phyloP scores from a whole-genome alignment of 92 coral and sea anemone species.

The Paragorgia papillata region DNA sequence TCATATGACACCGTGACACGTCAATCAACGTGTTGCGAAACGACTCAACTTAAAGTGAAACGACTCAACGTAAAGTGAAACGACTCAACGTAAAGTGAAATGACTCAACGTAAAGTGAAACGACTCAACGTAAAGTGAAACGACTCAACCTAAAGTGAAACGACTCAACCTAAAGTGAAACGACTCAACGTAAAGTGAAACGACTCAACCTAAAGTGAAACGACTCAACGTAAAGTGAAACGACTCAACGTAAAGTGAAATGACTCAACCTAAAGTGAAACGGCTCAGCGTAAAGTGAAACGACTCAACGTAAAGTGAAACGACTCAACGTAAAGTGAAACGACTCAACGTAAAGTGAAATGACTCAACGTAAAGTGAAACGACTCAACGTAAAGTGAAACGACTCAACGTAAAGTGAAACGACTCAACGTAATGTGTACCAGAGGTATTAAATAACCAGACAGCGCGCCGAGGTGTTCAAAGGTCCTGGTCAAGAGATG shows the following conservation, averaged over 20 bases:
- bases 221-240: conserved; percentile 4
- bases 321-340: neutral
- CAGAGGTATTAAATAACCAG: too few species aligned
- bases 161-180: neutral
- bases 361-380: too few species aligned
- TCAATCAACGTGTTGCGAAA: too few species aligned
- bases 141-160: conserved; percentile 5
- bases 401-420: too few species aligned
- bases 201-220: neutral
- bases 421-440: too few species aligned
- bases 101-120: conserved; percentile 6
- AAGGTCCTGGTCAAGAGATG: conserved; percentile 2
- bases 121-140: neutral
- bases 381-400: conserved; percentile 1
- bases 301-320: conserved; percentile 9
- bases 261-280: conserved; percentile 1
- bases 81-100: too few species aligned
- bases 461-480: too few species aligned
- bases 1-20: too few species aligned
- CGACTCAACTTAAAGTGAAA: too few species aligned
- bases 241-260: too few species aligned
- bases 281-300: neutral
- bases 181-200: conserved; percentile 5
- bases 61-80: conserved; percentile 6
- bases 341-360: too few species aligned